These are phyloP conservation scores for Scaptomyza parva DNA, from an alignment of 2,888 invertebrate species.

Conservation along the genomic window DNA sequence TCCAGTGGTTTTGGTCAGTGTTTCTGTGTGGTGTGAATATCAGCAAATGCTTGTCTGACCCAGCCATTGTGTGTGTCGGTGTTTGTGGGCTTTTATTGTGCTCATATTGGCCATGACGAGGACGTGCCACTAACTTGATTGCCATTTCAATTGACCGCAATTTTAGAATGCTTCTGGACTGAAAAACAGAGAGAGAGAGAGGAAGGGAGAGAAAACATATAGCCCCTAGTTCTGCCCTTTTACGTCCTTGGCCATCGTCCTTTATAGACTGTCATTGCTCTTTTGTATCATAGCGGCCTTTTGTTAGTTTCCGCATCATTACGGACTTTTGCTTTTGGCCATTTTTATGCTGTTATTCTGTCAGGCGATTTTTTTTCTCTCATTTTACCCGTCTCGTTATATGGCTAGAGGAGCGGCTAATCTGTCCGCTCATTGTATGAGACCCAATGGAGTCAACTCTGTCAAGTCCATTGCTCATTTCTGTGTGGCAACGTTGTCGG, in stretches of 20 bases:
- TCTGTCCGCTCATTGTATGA: constrained; percentile 68
- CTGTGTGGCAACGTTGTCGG: constrained; percentile 63
- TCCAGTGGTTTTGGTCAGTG: constrained; percentile 15
- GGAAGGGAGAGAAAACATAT: too few relatives aligned
- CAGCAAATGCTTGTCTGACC: constrained; percentile 49
- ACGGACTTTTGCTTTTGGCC: constrained; percentile 66
- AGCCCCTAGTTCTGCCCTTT: neutral
- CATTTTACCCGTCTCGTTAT: constrained; percentile 41
- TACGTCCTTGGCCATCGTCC: constrained; percentile 27
- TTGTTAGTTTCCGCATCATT: constrained; percentile 79
- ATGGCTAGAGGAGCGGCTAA: constrained; percentile 56
- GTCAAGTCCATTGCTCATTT: constrained; percentile 24
- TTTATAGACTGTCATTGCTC: constrained; percentile 32
- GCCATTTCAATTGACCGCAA: constrained; percentile 80
- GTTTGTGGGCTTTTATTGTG: constrained; percentile 51
- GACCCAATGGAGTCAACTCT: constrained; percentile 31
- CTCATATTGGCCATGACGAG: constrained; percentile 64
- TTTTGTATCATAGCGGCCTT: constrained; percentile 65
- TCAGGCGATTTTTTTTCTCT: neutral
- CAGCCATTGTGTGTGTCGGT: constrained; percentile 22
- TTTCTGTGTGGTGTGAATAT: constrained; percentile 47
- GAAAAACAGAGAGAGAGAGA: neutral
- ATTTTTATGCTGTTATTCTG: constrained; percentile 36
- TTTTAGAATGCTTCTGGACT: constrained; percentile 67
- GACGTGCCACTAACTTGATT: constrained; percentile 78